A percentile compares a stretch with the other conserved stretches of the same genome.
Conservation (phyloP, 2,888 invertebrate genomes). For the Lasioglossum morio region DNA sequence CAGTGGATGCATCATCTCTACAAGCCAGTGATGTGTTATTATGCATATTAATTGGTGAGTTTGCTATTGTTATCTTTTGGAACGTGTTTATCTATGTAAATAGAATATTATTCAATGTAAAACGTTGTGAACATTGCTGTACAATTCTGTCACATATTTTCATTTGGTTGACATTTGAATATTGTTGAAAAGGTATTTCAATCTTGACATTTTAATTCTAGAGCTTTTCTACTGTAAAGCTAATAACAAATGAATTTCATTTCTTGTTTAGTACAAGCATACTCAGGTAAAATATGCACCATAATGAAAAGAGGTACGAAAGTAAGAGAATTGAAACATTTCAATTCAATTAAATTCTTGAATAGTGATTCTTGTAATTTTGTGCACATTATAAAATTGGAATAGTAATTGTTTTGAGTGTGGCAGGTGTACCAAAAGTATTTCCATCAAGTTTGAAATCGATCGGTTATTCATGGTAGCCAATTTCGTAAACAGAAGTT, state of each 20-base stretch:
- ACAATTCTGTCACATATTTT: slow-evolving; percentile 22
- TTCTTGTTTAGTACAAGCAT: not conserved
- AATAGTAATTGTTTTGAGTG: not conserved
- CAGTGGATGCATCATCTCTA: slow-evolving; percentile 79
- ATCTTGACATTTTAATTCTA: not conserved
- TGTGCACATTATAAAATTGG: not conserved
- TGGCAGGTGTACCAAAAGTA: not conserved
- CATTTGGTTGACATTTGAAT: not conserved
- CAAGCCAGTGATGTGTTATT: slow-evolving; percentile 80
- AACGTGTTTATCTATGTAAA: not conserved
- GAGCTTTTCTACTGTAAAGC: not conserved
- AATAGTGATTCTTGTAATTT: not conserved
- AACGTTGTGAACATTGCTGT: not conserved
- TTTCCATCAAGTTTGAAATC: not conserved
- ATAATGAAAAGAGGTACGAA: not conserved
- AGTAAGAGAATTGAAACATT: not conserved
- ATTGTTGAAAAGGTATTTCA: not conserved
- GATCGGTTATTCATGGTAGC: not conserved
- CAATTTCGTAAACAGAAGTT: not conserved
- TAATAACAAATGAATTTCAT: not conserved
- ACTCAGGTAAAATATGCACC: not conserved
- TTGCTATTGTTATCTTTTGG: not conserved
- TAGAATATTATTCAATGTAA: not conserved
- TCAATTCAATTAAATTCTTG: not conserved
- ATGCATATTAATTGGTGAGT: slow-evolving; percentile 80